Evolutionary conservation across 2,797 vertebrate species (phyloP), one percentile per base, ranked within the genome.

Genomic region (Catamblyrhynchus diadema): DNA sequence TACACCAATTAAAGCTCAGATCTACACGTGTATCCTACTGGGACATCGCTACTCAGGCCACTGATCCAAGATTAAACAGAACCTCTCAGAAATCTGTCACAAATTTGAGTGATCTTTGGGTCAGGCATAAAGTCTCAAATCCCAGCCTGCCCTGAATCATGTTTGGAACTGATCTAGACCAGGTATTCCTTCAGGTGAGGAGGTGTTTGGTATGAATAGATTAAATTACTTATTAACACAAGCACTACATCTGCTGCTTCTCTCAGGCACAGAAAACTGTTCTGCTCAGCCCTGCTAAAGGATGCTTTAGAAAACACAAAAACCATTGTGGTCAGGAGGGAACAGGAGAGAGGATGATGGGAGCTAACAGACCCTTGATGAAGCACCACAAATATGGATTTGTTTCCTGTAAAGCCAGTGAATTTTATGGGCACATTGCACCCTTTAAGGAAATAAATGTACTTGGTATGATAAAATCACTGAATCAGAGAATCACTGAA

Each of bases 121-220:
- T 69, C 42, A 54, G 61, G 6, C 25, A 53, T 13, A 80, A 15
- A 32, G 17, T 30, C 57, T 39, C 48, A 59, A 83, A 92, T 51
- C 48, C 25, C 44, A 90, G 27, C 24, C 69, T 65, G 45, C 28
- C 54, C 65, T 22, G 47, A 67, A 70, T 27, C 0, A 0, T 32
- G 23, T 42, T 50, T 78, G 33, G 27, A 86, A 44, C 3, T 50
- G 74, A 81, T 54, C 30, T 10, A 67, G 30, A 54, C 5, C 50
- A 81, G 53, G 25, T 65, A 50, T 50, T 90, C 66, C 62, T 93
- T 75, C 66, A 85, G 65, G 24, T 33, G 35, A 75, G 70, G 47
- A 79, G 17, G 27, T 28, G 28, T 64, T 86, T 70, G 61, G 32
- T 35, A 78, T 32, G 37, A 71, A 60, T 2, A 64, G 13, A 64